Percentiles rank a stretch among this genome's conserved stretches.
Evolutionary conservation across 2,888 invertebrate species (phyloP).

Genomic region (Erebia epiphron): DNA sequence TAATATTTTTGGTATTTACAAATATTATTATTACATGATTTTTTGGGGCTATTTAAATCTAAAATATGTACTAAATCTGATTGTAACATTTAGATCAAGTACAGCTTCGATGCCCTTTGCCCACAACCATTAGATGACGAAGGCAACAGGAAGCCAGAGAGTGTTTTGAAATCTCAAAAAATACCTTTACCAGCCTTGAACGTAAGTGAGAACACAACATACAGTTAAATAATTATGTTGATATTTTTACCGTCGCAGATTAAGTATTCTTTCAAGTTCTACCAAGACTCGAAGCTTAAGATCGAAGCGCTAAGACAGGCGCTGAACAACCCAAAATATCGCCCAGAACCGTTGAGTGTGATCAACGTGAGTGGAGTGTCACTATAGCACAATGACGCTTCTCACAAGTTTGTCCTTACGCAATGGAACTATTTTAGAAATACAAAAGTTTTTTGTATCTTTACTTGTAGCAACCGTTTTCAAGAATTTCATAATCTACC

Average conservation of each 20-base stretch:
- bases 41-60: not conserved
- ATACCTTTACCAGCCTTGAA: constrained; percentile 89
- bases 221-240: constrained; percentile 41
- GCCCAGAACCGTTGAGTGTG: constrained; percentile 84
- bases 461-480: not conserved
- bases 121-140: constrained; percentile 85
- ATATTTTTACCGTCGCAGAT: constrained; percentile 78
- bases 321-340: constrained; percentile 84
- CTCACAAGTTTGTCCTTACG: constrained; percentile 13
- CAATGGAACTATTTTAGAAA: constrained; percentile 15
- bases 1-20: not conserved
- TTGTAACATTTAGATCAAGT: constrained; percentile 85
- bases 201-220: constrained; percentile 78
- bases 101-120: constrained; percentile 88
- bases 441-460: no score
- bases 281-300: constrained; percentile 84
- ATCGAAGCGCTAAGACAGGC: constrained; percentile 81
- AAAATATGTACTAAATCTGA: constrained; percentile 18
- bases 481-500: not conserved
- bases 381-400: constrained; percentile 39
- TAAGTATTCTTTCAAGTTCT: constrained; percentile 86
- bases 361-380: constrained; percentile 85
- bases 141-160: constrained; percentile 82
- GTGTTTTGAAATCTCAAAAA: constrained; percentile 79
- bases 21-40: not conserved